Conservation (phyloP, 2,888 invertebrate genomes). For the Cantharis lateralis region DNA sequence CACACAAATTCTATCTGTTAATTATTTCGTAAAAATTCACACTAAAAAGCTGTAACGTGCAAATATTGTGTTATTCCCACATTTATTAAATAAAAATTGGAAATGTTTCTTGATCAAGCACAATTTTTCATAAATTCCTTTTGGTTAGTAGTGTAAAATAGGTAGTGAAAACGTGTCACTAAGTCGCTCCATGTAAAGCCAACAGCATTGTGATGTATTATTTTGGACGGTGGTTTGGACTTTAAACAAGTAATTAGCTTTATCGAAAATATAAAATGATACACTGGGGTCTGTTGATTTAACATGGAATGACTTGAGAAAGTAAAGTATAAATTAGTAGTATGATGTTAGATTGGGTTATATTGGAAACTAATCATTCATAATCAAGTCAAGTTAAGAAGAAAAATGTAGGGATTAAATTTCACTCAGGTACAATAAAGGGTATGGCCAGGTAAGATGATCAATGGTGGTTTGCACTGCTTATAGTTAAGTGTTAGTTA, state of each 20-base stretch:
- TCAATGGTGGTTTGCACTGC: too few relatives aligned
- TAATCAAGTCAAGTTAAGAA: not conserved
- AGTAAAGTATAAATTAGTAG: not conserved
- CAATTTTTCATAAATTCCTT: not conserved
- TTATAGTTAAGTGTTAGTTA: too few relatives aligned
- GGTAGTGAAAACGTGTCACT: not conserved
- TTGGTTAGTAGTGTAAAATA: not conserved
- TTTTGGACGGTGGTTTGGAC: not conserved
- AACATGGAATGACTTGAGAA: not conserved
- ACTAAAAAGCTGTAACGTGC: not conserved
- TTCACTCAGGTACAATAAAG: not conserved
- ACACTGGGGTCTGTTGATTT: not conserved
- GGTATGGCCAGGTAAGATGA: too few relatives aligned
- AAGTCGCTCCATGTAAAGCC: not conserved
- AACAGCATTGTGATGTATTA: not conserved
- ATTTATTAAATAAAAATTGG: not conserved
- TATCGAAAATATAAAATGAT: not conserved
- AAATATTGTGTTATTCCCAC: not conserved
- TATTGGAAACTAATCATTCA: not conserved
- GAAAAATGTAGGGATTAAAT: not conserved
- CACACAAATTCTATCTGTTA: conserved; percentile 16
- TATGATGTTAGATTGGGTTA: not conserved
- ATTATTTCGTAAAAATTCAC: conserved; percentile 9
- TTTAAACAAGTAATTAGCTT: not conserved
- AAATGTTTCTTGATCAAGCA: not conserved